Conservation (phyloP, 2,888 invertebrate species). For the Erebia epiphron region DNA sequence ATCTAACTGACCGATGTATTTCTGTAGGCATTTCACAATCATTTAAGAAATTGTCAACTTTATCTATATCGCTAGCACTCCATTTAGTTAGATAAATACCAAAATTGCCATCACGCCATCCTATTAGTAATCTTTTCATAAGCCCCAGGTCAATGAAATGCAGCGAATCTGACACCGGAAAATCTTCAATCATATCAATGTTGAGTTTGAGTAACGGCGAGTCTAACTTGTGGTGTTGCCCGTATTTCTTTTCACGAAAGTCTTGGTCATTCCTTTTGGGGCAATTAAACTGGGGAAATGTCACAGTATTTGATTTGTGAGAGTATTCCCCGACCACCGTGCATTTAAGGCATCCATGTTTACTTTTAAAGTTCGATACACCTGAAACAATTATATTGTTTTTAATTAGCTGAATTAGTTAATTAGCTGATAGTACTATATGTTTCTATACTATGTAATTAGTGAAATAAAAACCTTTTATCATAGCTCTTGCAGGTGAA, state of each 20-base stretch:
- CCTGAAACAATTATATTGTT: constrained; percentile 20
- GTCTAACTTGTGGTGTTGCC: constrained; percentile 34
- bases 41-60: constrained; percentile 6
- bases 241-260: constrained; percentile 36
- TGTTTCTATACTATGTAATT: constrained; percentile 14
- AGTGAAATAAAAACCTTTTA: constrained; percentile 28
- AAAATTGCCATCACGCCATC: constrained; percentile 43
- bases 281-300: constrained; percentile 20
- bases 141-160: constrained; percentile 42
- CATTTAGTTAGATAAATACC: constrained; percentile 35
- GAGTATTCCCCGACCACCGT: constrained; percentile 43
- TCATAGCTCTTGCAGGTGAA: constrained; percentile 38
- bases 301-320: constrained; percentile 41
- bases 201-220: constrained; percentile 12
- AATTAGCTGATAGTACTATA: constrained; percentile 15
- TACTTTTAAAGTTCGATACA: constrained; percentile 36
- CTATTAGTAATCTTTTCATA: constrained; percentile 41
- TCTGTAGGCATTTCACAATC: constrained; percentile 12
- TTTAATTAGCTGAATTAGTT: constrained; percentile 17
- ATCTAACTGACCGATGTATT: constrained; percentile 25
- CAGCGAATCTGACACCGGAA: constrained; percentile 34
- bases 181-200: constrained; percentile 18
- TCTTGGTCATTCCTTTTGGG: constrained; percentile 33
- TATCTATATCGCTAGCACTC: constrained; percentile 3
- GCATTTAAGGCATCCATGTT: constrained; percentile 40